Conservation (phyloP, 2,888 invertebrate species). For the Chymomyza amoena region DNA sequence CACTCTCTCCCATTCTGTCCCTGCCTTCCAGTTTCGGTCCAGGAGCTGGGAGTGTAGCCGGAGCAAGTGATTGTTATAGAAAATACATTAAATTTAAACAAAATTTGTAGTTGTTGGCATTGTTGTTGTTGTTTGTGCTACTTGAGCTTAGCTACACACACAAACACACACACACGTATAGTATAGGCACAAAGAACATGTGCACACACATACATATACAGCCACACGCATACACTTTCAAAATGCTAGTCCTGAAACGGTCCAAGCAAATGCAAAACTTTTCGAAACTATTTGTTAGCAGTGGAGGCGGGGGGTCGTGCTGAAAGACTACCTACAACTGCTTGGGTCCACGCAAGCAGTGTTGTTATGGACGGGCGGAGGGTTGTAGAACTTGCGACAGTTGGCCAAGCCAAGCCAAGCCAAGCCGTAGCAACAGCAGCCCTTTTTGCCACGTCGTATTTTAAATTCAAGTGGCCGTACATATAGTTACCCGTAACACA, state of each 20-base stretch:
- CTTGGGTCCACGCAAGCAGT: background rate
- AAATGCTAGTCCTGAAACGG: conserved; percentile 26
- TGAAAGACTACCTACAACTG: conserved; percentile 17
- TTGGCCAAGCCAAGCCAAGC: background rate
- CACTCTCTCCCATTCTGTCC: background rate
- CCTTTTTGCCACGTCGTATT: conserved; percentile 69
- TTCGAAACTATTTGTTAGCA: conserved; percentile 59
- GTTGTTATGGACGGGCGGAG: conserved; percentile 39
- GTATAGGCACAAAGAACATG: background rate
- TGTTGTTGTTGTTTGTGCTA: conserved; percentile 28
- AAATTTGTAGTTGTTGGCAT: conserved; percentile 55
- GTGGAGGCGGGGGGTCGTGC: no score
- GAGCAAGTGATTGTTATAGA: conserved; percentile 65
- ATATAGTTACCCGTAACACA: conserved; percentile 33
- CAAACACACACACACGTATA: conserved; percentile 25
- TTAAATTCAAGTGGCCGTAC: conserved; percentile 75
- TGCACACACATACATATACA: conserved; percentile 17
- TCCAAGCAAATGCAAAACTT: conserved; percentile 65
- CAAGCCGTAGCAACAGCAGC: conserved; percentile 30
- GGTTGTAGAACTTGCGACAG: background rate
- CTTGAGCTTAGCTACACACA: conserved; percentile 64
- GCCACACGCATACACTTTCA: conserved; percentile 19
- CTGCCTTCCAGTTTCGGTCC: background rate
- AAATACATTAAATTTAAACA: conserved; percentile 76
- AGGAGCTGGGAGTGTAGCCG: background rate